Evolutionary conservation across 2,888 invertebrate species (phyloP), one percentile per base, ranked within the genome.

Genomic region (Drosophila prostipennis): DNA sequence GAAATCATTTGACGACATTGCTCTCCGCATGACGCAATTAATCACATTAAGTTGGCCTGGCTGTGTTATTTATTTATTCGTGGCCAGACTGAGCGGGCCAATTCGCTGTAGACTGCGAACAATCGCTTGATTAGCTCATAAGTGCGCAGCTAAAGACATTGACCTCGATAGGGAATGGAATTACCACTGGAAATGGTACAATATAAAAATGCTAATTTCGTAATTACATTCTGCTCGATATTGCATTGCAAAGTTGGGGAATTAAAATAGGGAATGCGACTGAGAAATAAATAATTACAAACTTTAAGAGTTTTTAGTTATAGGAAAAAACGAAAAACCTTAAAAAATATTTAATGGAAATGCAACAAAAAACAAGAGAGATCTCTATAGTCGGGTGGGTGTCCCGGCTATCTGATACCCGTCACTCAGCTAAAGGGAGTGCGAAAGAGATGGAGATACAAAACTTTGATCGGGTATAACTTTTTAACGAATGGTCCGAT

Each of bases 1-100:
- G 80, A 86, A 82, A 85, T 79, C 83, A 88, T 87, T 87, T 80
- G 79, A 79, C 77, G 77, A 80, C 78, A 64, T 65, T 68, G 78
- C 78, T 80, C 72, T 51, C 79, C 57, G 77, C 82, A 80, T 85
- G 89, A 87, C 87, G 86, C 77, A 89, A 87, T 89, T 87, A 85
- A 87, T 85, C 83, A 85, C 89, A 87, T 85, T 89, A 89, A 77
- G 73, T 71, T 72, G 61, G 46, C 37, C 54, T 14, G 26, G 16
- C 72, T 69, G 61, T 57, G 52, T 55, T 70, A 61, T 68, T 64
- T 55, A 64, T 67, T 58, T 65, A 49, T 64, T 71, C 67, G 46
- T 65, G 53, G 46, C 46, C 63, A 63, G 56, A 58, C 76, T 29
- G 60, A 61, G n/a, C 45, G 26, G 57, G 49, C 43, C 34, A 49